Percentiles rank a stretch among this genome's conserved stretches.
Evolutionary conservation across 2,888 invertebrate genomes (phyloP).

Genomic region (Mimachlamys varia): DNA sequence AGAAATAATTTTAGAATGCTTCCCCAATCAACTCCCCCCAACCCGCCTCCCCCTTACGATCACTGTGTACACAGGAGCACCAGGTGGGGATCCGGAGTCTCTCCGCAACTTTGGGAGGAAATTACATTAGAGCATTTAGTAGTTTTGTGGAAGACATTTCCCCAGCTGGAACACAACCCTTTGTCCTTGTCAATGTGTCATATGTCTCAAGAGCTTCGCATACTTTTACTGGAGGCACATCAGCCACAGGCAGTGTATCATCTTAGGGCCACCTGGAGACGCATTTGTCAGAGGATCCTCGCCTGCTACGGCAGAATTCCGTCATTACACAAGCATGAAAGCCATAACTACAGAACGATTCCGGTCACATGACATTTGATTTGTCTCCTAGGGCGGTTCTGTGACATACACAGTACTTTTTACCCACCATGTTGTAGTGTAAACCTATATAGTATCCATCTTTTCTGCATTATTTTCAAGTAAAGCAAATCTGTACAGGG

Average conservation of each 20-base stretch:
- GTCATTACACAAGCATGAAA: conserved; percentile 24
- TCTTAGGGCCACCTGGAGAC: conserved; percentile 27
- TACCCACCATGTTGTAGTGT: neutral
- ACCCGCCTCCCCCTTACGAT: neutral
- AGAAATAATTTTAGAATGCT: neutral
- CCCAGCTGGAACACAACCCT: neutral
- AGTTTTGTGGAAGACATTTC: conserved; percentile 2
- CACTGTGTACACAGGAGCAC: neutral
- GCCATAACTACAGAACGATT: conserved; percentile 4
- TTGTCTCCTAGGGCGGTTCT: neutral
- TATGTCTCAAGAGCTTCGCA: neutral
- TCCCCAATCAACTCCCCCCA: neutral
- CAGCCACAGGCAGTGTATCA: neutral
- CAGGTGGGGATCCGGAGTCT: neutral
- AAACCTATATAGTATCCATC: neutral
- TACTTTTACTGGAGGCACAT: conserved; percentile 31
- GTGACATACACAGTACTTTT: conserved; percentile 5
- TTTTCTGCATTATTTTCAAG: neutral
- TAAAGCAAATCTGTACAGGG: neutral
- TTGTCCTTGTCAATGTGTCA: conserved; percentile 22
- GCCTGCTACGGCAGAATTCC: neutral
- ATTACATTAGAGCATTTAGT: conserved; percentile 21
- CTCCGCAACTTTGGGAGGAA: neutral
- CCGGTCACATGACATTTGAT: conserved; percentile 15
- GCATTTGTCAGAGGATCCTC: conserved; percentile 1